Conservation (phyloP, 2,797 vertebrate genomes). For the Taenioides sp. region DNA sequence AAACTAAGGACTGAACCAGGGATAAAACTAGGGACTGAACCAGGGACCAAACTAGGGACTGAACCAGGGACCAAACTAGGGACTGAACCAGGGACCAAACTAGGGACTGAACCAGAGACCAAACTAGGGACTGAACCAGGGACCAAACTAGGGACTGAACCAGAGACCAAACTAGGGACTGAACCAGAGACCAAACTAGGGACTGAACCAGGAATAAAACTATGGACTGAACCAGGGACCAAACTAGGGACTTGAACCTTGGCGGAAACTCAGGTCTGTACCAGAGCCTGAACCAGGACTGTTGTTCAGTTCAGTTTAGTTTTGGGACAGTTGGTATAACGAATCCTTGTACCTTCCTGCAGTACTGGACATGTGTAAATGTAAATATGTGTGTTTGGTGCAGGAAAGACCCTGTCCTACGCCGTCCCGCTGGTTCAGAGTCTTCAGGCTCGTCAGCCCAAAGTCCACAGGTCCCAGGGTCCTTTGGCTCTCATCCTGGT, state of each 20-base stretch:
- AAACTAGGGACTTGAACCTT: background rate
- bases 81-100: background rate
- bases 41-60: background rate
- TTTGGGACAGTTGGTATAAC: background rate
- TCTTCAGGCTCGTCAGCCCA: constrained; percentile 83
- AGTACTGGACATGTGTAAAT: background rate
- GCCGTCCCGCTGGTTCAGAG: constrained; percentile 89
- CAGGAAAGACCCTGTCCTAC: constrained; percentile 95
- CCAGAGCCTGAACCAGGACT: background rate
- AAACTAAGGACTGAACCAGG: background rate
- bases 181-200: background rate
- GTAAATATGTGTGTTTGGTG: background rate
- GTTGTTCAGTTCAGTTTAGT: background rate
- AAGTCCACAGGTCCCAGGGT: constrained; percentile 88
- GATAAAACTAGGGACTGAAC: background rate
- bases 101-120: background rate
- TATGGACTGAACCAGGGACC: background rate
- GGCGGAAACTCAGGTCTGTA: constrained; percentile 90
- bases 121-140: background rate
- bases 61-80: background rate
- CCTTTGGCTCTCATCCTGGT: constrained; percentile 90
- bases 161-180: background rate
- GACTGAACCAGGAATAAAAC: background rate
- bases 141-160: background rate
- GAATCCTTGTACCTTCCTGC: background rate